Evolutionary conservation across 2,888 invertebrate species (phyloP).

Genomic region (Gastracanthus pulcherrimus): DNA sequence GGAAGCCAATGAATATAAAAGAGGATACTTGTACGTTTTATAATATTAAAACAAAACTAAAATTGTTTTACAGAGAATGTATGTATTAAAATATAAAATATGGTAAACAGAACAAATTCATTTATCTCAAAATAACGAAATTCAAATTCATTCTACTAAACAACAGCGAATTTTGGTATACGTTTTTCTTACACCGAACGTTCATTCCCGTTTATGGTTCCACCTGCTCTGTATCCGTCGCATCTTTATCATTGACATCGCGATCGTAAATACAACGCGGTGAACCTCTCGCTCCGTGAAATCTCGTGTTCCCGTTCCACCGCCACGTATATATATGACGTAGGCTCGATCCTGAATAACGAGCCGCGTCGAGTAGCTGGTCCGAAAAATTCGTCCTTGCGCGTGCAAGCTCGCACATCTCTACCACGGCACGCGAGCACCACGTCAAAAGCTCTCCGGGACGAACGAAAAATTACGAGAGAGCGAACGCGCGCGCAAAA

Average conservation of each 20-base stretch:
- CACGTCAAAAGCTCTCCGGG: background rate
- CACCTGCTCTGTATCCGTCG: conserved; percentile 46
- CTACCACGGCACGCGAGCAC: background rate
- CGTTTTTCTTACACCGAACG: background rate
- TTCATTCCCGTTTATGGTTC: background rate
- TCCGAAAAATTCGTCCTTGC: background rate
- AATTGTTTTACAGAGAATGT: no score
- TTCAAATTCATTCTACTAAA: no score
- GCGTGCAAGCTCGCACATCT: background rate
- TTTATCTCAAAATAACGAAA: no score
- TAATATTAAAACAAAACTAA: no score
- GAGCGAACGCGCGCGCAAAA: background rate
- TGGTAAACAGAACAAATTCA: no score
- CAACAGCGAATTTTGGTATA: no score
- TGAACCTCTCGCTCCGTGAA: conserved; percentile 55
- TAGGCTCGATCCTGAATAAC: conserved; percentile 51
- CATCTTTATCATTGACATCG: conserved; percentile 11
- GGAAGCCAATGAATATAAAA: no score
- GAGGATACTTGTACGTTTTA: no score
- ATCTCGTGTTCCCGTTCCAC: conserved; percentile 50
- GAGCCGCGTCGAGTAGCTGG: no score
- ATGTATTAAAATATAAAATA: no score
- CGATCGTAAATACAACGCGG: conserved; percentile 42
- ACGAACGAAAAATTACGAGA: conserved; percentile 23
- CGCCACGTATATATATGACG: background rate